Conservation (phyloP, 2,888 invertebrate species). For the Tetragonisca angustula region DNA sequence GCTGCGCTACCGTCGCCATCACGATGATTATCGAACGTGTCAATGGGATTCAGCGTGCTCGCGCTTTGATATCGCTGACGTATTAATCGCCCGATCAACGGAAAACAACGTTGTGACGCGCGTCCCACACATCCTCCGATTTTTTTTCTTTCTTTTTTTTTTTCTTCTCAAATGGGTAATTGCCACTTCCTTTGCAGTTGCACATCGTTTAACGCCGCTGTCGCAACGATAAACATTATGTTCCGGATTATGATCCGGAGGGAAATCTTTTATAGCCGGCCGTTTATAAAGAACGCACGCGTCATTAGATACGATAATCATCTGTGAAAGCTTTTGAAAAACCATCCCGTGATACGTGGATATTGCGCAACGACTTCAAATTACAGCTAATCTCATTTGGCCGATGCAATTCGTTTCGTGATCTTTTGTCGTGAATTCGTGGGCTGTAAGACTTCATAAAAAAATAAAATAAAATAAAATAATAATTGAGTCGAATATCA, state of each 20-base stretch:
- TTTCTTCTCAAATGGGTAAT: conserved; percentile 33
- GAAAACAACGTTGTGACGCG: conserved; percentile 73
- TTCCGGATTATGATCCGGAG: background rate
- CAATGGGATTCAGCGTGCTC: conserved; percentile 36
- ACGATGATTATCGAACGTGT: conserved; percentile 15
- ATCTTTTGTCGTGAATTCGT: background rate
- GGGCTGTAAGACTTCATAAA: background rate
- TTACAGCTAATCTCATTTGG: background rate
- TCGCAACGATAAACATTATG: background rate
- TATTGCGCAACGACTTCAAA: conserved; percentile 31
- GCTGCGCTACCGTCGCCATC: background rate
- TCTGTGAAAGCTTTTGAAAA: conserved; percentile 24
- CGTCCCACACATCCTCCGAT: conserved; percentile 57
- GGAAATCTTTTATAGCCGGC: background rate
- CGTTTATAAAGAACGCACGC: conserved; percentile 5
- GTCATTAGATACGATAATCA: conserved; percentile 27
- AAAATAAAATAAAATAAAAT: background rate
- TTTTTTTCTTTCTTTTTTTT: conserved; percentile 60
- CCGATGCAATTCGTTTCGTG: background rate
- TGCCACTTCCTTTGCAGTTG: conserved; percentile 10
- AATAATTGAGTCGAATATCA: background rate
- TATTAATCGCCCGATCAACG: conserved; percentile 61
- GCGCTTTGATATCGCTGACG: conserved; percentile 63
- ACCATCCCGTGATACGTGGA: conserved; percentile 5
- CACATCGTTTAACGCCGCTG: background rate